Percentiles rank a stretch among this genome's conserved stretches.
Conservation (phyloP, 2,888 invertebrate genomes). For the Eristalinus sepulchralis region DNA sequence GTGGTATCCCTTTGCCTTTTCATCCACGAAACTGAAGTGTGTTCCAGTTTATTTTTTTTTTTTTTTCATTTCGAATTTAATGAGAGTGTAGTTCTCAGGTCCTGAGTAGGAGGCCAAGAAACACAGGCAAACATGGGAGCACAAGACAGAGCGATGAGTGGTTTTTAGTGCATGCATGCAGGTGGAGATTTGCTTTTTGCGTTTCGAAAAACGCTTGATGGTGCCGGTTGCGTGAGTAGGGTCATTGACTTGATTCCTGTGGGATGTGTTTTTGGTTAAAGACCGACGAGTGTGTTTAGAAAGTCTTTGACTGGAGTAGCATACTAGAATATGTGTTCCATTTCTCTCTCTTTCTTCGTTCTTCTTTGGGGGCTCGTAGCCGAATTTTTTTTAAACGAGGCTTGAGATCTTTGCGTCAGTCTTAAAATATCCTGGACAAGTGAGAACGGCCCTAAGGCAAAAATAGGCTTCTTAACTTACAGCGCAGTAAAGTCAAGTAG, state of each 20-base stretch:
- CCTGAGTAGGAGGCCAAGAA: not conserved
- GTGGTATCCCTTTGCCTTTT: constrained; percentile 15
- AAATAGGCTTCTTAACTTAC: no score
- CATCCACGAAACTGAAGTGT: constrained; percentile 11
- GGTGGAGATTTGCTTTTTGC: not conserved
- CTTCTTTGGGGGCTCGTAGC: no score
- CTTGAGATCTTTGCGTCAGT: no score
- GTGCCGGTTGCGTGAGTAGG: not conserved
- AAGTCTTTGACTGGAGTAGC: not conserved
- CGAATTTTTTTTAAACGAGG: no score
- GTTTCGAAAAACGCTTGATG: not conserved
- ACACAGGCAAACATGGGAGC: no score
- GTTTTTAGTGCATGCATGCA: not conserved
- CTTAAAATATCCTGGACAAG: no score
- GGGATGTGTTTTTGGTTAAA: not conserved
- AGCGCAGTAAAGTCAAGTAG: no score
- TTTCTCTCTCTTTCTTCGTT: no score
- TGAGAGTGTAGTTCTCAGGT: constrained; percentile 12
- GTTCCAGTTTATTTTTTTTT: not conserved
- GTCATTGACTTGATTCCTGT: constrained; percentile 16
- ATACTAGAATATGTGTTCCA: not conserved
- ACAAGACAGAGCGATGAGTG: not conserved
- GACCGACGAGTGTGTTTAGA: not conserved
- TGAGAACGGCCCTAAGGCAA: no score
- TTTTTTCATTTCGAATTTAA: constrained; percentile 4